phyloP scores from a whole-genome alignment of 2,888 invertebrate species.

The Xanthorhoe designata region DNA sequence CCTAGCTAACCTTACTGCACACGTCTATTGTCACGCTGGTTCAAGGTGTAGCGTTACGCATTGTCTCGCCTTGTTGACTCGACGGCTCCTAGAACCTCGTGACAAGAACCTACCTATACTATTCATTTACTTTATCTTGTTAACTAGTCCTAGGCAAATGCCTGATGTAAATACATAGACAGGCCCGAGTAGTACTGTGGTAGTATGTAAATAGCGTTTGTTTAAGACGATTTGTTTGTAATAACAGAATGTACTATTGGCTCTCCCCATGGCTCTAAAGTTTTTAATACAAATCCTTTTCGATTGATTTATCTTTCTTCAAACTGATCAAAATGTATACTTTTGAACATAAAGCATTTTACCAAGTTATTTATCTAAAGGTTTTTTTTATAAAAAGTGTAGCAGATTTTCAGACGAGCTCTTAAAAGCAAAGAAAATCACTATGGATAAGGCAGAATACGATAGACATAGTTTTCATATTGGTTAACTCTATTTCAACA shows the following conservation, averaged over 20 bases:
- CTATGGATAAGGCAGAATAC: no score
- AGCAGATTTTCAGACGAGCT: no score
- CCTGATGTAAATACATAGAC: neutral
- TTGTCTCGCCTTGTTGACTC: conserved; percentile 64
- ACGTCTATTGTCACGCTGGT: conserved; percentile 49
- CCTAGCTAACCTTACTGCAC: conserved; percentile 32
- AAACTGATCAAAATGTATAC: no score
- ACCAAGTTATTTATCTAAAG: no score
- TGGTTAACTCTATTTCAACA: no score
- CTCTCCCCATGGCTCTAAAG: no score
- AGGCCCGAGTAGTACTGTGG: neutral
- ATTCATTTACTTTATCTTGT: conserved; percentile 24
- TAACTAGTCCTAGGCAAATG: conserved; percentile 7
- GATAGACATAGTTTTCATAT: neutral
- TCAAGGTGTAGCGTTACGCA: conserved; percentile 50
- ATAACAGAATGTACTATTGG: no score
- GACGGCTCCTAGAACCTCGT: conserved; percentile 43
- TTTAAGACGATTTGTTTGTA: neutral
- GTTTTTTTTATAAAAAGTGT: no score
- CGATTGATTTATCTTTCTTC: no score
- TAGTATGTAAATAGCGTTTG: neutral
- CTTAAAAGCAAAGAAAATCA: no score
- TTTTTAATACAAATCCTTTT: no score
- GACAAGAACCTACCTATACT: conserved; percentile 29
- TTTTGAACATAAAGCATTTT: no score